A percentile compares a stretch with the other conserved stretches of the same genome.
Conservation (phyloP, 1,140 invertebrate genomes). For the Trichonephila clavipes region DNA sequence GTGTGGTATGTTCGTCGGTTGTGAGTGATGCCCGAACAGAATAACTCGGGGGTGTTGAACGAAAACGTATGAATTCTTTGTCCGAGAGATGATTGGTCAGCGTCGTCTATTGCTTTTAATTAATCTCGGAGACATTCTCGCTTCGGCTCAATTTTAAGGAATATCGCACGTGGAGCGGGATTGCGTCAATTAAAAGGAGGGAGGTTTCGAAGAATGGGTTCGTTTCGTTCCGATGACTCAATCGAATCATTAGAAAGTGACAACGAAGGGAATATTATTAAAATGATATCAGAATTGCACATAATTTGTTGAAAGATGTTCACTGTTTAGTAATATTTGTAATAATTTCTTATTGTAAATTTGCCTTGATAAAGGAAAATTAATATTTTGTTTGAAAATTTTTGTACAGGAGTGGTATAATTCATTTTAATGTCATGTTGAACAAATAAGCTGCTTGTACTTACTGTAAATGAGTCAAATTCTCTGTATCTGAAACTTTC, state of each 20-base stretch:
- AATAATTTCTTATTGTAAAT: too few species aligned
- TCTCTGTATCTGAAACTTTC: too few species aligned
- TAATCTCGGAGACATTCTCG: conserved; percentile 10
- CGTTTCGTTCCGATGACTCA: background rate
- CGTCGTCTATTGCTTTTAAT: conserved; percentile 62
- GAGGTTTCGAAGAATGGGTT: background rate
- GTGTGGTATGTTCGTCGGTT: conserved; percentile 54
- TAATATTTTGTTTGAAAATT: too few species aligned
- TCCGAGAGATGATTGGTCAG: conserved; percentile 51
- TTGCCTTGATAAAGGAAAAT: too few species aligned
- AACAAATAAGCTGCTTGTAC: too few species aligned
- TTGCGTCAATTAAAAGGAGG: background rate
- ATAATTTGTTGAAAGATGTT: too few species aligned
- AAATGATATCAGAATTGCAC: too few species aligned
- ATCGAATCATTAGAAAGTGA: background rate
- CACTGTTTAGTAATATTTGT: too few species aligned
- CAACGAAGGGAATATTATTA: too few species aligned
- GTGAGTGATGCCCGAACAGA: conserved; percentile 54
- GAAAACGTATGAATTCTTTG: conserved; percentile 63
- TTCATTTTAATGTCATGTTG: too few species aligned
- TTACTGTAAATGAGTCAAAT: too few species aligned
- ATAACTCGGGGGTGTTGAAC: conserved; percentile 20
- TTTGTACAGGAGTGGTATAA: too few species aligned
- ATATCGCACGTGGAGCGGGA: background rate
- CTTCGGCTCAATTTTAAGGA: background rate